Evolutionary conservation across 2,888 invertebrate genomes (phyloP), one percentile per base, ranked within the genome.

Genomic region (Tuberolachnus salignus): DNA sequence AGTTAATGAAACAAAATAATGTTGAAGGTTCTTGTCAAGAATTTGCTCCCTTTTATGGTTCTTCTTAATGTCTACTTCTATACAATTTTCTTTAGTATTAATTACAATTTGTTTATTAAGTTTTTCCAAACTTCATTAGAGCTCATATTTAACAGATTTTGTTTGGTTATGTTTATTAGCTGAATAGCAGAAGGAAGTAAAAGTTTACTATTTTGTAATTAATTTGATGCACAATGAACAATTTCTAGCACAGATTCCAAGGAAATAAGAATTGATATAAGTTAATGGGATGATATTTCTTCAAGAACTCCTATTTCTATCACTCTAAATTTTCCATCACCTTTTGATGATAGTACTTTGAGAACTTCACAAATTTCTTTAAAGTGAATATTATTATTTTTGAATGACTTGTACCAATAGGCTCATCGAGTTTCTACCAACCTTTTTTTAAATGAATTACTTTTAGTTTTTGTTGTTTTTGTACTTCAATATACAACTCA

Each of bases 351-450:
- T 14, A 55, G 23, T 8, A 55, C 55, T 21, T 13, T 55, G 21
- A 55, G 11, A 21, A 55, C 55, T 55, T 55, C 55, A 55, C 55
- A 55, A 23, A 55, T 55, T 55, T 55, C 23, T 23, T 11, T 55
- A 23, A 10, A 55, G 23, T 23, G 21, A 55, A 11, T 55, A 55
- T 55, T 55, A 21, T 21, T 23, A 6, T 53, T n/a, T 53, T 19
- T 53, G n/a, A 53, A 19, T 53, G 53, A 53, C 19, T 53, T 53
- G 19, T 55, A 55, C 55, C 55, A 55, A 23, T 55, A 55, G 23
- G 55, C 21, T 34, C 63, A 63, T 19, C 42, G 42, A 19, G 63
- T 63, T 42, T 63, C 63, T 11, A 63, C 63, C 44, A 63, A 42
- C 8, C 63, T n/a, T n/a, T 9, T 44, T 63, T 42, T 23, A 63